Evolutionary conservation across 2,888 invertebrate species (phyloP).

Genomic region (Spodoptera exigua): DNA sequence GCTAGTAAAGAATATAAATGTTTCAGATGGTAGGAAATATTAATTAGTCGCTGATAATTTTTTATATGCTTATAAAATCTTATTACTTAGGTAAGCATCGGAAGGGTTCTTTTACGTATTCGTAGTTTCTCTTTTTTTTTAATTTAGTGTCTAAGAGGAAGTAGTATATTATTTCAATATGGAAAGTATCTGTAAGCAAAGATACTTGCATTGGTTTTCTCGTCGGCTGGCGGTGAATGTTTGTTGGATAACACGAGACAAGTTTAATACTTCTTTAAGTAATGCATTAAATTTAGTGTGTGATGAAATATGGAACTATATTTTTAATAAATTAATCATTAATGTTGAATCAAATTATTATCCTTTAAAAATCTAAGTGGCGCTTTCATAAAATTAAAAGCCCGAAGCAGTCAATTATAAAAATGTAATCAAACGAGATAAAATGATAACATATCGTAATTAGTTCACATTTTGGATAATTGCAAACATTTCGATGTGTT

Average conservation of each 20-base stretch:
- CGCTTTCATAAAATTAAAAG: conserved; percentile 1
- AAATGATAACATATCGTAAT: conserved; percentile 19
- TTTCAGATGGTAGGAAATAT: neutral
- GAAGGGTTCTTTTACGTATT: conserved; percentile 28
- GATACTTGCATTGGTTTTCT: no score
- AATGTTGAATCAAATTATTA: no score
- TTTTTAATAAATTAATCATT: no score
- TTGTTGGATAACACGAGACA: neutral
- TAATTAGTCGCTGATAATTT: neutral
- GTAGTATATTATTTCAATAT: no score
- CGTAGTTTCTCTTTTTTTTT: conserved; percentile 4
- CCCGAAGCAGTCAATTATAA: neutral
- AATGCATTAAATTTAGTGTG: no score
- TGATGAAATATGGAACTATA: no score
- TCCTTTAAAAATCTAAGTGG: no score
- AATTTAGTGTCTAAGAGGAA: conserved; percentile 11
- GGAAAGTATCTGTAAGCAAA: no score
- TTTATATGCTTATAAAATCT: conserved; percentile 17
- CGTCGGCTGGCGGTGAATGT: no score
- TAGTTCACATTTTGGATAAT: neutral
- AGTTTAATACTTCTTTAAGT: neutral
- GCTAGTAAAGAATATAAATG: no score
- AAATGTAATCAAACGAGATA: conserved; percentile 3
- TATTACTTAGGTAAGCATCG: conserved; percentile 16
- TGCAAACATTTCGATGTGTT: neutral